Percentiles rank a stretch among this genome's conserved stretches.
These are phyloP conservation scores for Drosophila seguyi DNA, from an alignment of 1,140 invertebrate genomes.

Conservation along the genomic window DNA sequence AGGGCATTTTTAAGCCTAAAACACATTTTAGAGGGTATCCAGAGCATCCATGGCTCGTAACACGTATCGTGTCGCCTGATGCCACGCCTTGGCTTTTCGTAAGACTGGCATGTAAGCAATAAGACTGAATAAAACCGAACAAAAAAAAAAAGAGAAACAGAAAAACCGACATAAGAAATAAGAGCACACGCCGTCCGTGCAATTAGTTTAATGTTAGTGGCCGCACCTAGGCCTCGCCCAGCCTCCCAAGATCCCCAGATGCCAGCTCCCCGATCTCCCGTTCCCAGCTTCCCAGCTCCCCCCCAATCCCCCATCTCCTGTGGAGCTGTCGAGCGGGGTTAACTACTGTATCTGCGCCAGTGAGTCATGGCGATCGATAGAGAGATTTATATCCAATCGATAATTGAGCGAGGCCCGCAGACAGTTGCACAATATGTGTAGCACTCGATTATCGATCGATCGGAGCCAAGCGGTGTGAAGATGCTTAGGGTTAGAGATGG, in stretches of 20 bases:
- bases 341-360: slow-evolving; percentile 24
- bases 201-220: slow-evolving; percentile 59
- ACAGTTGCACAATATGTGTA: slow-evolving; percentile 20
- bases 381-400: slow-evolving; percentile 36
- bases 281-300: neutral
- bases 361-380: slow-evolving; percentile 32
- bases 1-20: neutral
- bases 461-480: slow-evolving; percentile 3
- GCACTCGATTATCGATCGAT: slow-evolving; percentile 16
- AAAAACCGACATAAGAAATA: slow-evolving; percentile 30
- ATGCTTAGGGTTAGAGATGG: neutral
- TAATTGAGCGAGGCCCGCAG: slow-evolving; percentile 28
- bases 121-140: slow-evolving; percentile 13
- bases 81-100: slow-evolving; percentile 37
- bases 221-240: slow-evolving; percentile 46
- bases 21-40: slow-evolving; percentile 1
- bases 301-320: slow-evolving; percentile 5
- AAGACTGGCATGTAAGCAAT: slow-evolving; percentile 34
- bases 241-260: slow-evolving; percentile 30
- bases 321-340: neutral
- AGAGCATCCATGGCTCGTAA: neutral
- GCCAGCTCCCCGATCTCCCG: slow-evolving; percentile 3
- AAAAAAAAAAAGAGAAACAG: neutral
- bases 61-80: slow-evolving; percentile 28
- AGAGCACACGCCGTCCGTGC: slow-evolving; percentile 47